A percentile compares a stretch with the other conserved stretches of the same genome.
Evolutionary conservation across 2,888 invertebrate genomes (phyloP).

Genomic region (Acleris literana): DNA sequence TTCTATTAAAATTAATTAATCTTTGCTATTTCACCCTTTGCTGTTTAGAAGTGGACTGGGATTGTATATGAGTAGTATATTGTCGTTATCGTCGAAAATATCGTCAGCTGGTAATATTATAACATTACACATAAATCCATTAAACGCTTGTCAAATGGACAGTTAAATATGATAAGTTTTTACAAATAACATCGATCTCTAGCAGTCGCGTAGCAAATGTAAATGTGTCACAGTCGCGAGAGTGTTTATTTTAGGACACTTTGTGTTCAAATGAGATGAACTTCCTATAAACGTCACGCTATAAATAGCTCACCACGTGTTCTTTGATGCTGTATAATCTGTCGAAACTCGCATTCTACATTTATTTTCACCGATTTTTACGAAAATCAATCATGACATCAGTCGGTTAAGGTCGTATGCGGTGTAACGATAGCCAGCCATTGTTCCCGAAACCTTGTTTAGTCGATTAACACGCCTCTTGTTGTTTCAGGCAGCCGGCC

Average conservation of each 20-base stretch:
- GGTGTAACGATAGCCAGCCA: constrained; percentile 34
- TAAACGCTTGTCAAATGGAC: too few species aligned
- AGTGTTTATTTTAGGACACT: constrained; percentile 14
- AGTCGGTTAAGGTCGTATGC: constrained; percentile 30
- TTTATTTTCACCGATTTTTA: neutral
- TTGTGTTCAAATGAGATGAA: constrained; percentile 14
- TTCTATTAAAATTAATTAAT: constrained; percentile 49
- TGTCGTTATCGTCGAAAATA: too few species aligned
- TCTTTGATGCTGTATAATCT: constrained; percentile 22
- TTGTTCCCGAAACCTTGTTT: constrained; percentile 35
- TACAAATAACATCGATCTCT: neutral
- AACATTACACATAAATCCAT: too few species aligned
- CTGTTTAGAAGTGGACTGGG: too few species aligned
- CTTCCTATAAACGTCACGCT: constrained; percentile 10
- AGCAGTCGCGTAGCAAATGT: neutral
- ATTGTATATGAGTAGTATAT: too few species aligned
- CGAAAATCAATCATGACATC: constrained; percentile 32
- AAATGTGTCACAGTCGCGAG: neutral
- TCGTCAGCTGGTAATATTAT: too few species aligned
- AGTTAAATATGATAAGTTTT: neutral
- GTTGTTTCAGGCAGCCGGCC: constrained; percentile 80
- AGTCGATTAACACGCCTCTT: constrained; percentile 39
- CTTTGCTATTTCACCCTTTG: constrained; percentile 25
- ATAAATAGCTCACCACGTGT: constrained; percentile 25
- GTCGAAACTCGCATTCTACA: neutral